phyloP scores from a whole-genome alignment of 2,113 vertebrate genomes.

The Gnathonemus longibarbis region DNA sequence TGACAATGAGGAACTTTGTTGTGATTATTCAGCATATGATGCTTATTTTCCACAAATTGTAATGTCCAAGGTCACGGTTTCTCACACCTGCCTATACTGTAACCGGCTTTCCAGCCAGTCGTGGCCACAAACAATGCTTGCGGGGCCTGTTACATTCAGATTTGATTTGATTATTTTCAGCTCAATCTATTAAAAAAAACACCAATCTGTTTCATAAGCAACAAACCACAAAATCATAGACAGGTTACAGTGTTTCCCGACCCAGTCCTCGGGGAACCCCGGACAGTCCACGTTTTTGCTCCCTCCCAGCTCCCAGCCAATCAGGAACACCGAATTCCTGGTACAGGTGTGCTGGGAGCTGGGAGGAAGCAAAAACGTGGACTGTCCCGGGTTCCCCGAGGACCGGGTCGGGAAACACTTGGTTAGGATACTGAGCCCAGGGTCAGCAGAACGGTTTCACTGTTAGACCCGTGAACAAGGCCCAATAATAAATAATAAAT shows the following conservation, averaged over 20 bases:
- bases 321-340: too few relatives aligned
- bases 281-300: too few relatives aligned
- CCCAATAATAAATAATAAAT: neutral
- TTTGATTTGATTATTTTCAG: neutral
- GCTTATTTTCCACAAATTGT: neutral
- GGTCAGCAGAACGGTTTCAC: neutral
- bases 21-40: conserved; percentile 10
- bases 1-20: conserved; percentile 6
- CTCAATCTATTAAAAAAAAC: neutral
- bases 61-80: neutral
- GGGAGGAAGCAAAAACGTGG: too few relatives aligned
- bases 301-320: too few relatives aligned
- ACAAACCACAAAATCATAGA: neutral
- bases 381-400: too few relatives aligned
- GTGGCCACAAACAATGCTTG: neutral
- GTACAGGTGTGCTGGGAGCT: too few relatives aligned
- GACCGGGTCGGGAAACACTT: too few relatives aligned
- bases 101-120: neutral
- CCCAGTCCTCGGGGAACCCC: too few relatives aligned
- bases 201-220: neutral
- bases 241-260: neutral
- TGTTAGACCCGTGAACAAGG: neutral
- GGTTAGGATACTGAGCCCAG: neutral
- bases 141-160: neutral
- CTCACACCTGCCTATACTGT: neutral